A percentile compares a stretch with the other conserved stretches of the same genome.
Evolutionary conservation across 2,113 vertebrate genomes (phyloP).

Genomic region (Bubo blakistoni): DNA sequence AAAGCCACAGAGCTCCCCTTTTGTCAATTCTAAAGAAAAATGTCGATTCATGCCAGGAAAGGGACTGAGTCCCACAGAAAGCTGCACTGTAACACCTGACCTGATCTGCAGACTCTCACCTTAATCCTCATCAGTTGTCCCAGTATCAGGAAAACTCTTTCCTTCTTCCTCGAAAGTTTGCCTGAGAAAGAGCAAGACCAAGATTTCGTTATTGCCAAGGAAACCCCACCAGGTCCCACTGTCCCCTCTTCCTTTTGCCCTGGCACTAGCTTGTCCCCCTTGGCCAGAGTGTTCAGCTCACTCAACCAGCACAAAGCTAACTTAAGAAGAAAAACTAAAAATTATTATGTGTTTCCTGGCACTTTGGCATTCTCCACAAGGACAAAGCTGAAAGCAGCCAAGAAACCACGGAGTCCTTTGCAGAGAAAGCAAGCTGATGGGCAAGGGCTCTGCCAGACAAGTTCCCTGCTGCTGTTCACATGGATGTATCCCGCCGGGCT

Average conservation of each 20-base stretch:
- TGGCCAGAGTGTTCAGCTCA: accelerated
- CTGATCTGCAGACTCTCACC: not conserved
- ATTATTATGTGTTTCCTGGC: not conserved
- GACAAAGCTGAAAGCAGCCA: not conserved
- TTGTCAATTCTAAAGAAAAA: not conserved
- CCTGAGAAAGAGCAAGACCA: not conserved
- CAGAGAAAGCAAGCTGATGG: not conserved
- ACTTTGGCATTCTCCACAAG: not conserved
- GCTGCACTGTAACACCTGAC: not conserved
- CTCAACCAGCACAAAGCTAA: not conserved
- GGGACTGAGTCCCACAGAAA: not conserved
- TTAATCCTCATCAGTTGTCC: not conserved
- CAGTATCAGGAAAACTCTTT: not conserved
- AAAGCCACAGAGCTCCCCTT: not conserved
- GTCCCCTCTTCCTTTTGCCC: not conserved
- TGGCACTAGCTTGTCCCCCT: not conserved
- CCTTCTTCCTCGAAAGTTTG: not conserved
- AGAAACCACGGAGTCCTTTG: not conserved
- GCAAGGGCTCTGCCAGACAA: not conserved
- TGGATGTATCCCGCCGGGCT: not conserved
- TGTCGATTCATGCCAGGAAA: not conserved
- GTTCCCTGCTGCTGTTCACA: not conserved
- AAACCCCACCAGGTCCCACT: not conserved
- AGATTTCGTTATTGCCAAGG: not conserved
- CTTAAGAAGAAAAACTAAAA: not conserved